These are phyloP conservation scores for Picus viridis DNA, from an alignment of 2,797 vertebrate species.

Conservation along the genomic window DNA sequence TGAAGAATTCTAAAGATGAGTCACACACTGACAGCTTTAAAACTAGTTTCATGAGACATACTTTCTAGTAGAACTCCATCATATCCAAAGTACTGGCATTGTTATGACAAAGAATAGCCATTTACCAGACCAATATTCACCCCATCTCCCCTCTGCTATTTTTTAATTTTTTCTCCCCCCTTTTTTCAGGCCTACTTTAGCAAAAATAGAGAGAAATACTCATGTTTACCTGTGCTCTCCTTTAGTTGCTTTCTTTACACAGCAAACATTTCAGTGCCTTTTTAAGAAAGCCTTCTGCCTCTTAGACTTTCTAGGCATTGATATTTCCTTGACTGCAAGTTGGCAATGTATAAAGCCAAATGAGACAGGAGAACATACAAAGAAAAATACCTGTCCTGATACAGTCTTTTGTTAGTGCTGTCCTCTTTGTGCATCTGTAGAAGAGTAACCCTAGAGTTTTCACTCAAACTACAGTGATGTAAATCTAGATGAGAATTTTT, in stretches of 20 bases:
- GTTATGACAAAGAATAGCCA: not conserved
- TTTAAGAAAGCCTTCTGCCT: not conserved
- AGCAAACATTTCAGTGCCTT: not conserved
- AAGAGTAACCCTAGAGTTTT: not conserved
- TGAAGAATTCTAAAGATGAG: not conserved
- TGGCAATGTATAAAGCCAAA: not conserved
- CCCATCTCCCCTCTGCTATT: fast-evolving
- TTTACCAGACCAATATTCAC: not conserved
- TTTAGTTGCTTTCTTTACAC: not conserved
- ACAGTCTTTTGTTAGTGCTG: not conserved
- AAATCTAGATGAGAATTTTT: constrained; percentile 45
- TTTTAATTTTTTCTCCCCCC: too few species aligned
- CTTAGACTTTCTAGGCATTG: not conserved
- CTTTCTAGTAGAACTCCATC: not conserved
- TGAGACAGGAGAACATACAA: not conserved
- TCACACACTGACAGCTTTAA: not conserved
- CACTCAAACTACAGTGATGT: not conserved
- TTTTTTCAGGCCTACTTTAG: not conserved
- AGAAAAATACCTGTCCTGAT: not conserved
- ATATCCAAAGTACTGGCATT: not conserved
- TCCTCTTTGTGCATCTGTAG: not conserved
- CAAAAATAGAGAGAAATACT: not conserved
- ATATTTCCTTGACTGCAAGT: not conserved
- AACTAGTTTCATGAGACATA: not conserved
- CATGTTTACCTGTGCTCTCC: not conserved